A percentile compares a stretch with the other conserved stretches of the same genome.
Evolutionary conservation across 2,797 vertebrate species (phyloP).

Genomic region (Serranus cabrilla): DNA sequence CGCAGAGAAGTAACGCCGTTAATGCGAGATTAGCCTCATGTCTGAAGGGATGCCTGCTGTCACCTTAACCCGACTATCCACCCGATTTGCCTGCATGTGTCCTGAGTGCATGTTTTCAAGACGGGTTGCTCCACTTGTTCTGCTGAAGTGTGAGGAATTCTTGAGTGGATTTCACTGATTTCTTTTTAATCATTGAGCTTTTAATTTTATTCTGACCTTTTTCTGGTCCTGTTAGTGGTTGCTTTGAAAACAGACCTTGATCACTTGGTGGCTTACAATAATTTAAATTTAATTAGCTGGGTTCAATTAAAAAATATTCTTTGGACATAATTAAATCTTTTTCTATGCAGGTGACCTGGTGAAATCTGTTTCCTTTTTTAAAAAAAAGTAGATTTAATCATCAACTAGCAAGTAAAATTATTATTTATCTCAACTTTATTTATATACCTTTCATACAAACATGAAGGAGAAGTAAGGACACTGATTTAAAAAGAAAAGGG

Average conservation of each 20-base stretch:
- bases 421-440: too few species aligned
- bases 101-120: background rate
- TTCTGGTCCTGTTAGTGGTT: background rate
- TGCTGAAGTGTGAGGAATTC: too few species aligned
- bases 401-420: too few species aligned
- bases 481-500: too few species aligned
- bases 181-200: background rate
- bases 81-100: background rate
- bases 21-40: slow-evolving; percentile 78
- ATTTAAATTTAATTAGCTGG: background rate
- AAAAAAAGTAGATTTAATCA: too few species aligned
- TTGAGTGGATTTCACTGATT: background rate
- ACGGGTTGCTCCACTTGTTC: background rate
- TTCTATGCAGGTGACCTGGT: background rate
- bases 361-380: background rate
- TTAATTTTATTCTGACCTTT: background rate
- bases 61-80: slow-evolving; percentile 28
- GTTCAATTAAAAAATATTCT: background rate
- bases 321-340: background rate
- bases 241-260: background rate
- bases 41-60: slow-evolving; percentile 63
- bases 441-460: too few species aligned
- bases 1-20: slow-evolving; percentile 34
- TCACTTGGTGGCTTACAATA: background rate
- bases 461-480: too few species aligned